These are phyloP conservation scores for Apamea crenata DNA, from an alignment of 2,888 invertebrate genomes.

Conservation along the genomic window DNA sequence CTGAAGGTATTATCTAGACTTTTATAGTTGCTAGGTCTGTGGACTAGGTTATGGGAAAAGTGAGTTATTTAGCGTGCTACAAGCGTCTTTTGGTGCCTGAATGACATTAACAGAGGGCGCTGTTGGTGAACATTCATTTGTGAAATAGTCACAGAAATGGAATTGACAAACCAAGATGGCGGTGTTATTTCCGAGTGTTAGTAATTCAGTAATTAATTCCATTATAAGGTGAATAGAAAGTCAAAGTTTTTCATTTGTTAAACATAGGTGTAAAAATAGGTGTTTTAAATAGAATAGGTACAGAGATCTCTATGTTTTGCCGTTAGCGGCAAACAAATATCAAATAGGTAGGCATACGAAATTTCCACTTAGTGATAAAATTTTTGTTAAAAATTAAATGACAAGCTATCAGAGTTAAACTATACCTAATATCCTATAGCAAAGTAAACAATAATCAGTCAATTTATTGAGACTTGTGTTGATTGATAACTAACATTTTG, in stretches of 20 bases:
- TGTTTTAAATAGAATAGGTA: too few species aligned
- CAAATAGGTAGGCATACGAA: neutral
- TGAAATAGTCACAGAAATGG: neutral
- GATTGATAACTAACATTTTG: neutral
- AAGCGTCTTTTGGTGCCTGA: neutral
- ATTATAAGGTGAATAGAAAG: neutral
- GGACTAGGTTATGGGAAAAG: neutral
- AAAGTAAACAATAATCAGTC: neutral
- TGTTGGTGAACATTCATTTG: neutral
- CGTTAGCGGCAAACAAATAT: neutral
- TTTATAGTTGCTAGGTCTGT: neutral
- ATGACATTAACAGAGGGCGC: neutral
- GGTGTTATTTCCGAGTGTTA: too few species aligned
- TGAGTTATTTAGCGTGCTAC: neutral
- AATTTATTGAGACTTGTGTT: neutral
- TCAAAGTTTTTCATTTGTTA: neutral
- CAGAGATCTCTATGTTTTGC: neutral
- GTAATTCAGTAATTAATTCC: too few species aligned
- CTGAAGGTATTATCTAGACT: neutral
- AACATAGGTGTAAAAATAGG: too few species aligned
- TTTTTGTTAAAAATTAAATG: too few species aligned
- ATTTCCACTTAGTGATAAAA: too few species aligned
- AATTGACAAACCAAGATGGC: neutral
- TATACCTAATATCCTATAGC: neutral
- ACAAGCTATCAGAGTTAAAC: neutral